A percentile compares a stretch with the other conserved stretches of the same genome.
phyloP scores from a whole-genome alignment of 2,797 vertebrate species.

The Dendrocincla tyrannina region DNA sequence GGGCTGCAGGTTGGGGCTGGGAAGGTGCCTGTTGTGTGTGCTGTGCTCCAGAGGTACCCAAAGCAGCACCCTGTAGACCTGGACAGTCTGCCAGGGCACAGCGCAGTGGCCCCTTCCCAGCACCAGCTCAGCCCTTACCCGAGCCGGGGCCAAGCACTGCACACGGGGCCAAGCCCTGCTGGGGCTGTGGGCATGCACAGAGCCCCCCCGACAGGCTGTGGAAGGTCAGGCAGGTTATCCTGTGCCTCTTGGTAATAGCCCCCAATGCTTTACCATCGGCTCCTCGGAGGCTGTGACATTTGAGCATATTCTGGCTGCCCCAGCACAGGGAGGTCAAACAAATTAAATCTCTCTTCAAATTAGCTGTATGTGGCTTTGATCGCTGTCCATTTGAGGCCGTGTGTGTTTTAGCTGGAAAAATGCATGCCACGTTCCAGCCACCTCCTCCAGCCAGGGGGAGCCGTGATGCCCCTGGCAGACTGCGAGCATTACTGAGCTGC shows the following conservation, averaged over 20 bases:
- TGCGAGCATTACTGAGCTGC: not conserved
- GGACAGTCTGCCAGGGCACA: accelerated
- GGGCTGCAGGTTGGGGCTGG: not conserved
- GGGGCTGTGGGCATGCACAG: not conserved
- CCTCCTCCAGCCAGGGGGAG: not conserved
- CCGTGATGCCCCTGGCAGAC: not conserved
- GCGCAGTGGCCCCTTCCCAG: not conserved
- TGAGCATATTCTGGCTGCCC: slow-evolving; percentile 25
- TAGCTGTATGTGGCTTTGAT: slow-evolving; percentile 34
- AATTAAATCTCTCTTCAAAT: slow-evolving; percentile 45
- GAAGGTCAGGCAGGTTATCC: not conserved
- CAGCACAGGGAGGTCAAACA: slow-evolving; percentile 23
- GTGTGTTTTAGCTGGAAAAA: slow-evolving; percentile 23
- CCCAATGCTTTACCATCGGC: not conserved
- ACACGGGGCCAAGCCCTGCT: accelerated
- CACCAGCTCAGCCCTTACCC: not conserved
- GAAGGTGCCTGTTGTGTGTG: accelerated
- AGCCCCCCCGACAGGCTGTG: not conserved
- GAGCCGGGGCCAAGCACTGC: not conserved
- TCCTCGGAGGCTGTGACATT: slow-evolving; percentile 1
- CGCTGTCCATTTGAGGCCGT: not conserved
- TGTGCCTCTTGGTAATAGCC: not conserved
- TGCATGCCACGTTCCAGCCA: not conserved
- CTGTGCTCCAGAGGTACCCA: not conserved
- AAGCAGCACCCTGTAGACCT: not conserved